Conservation (phyloP, 1,140 invertebrate species). For the Trialeurodes vaporariorum region DNA sequence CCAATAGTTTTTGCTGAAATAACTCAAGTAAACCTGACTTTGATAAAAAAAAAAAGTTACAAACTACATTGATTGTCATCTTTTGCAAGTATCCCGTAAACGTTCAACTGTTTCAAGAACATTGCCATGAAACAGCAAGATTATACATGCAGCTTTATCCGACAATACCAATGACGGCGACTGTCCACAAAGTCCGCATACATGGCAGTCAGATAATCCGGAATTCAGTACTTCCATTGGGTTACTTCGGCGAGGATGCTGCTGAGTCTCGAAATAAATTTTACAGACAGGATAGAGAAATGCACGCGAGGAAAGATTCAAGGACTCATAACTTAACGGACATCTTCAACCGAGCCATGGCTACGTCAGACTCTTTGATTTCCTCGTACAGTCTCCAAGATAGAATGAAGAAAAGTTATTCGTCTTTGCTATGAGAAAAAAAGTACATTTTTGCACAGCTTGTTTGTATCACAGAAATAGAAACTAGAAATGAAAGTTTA, state of each 20-base stretch:
- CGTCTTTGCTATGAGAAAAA: too few species aligned
- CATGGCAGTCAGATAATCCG: neutral
- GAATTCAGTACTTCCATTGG: neutral
- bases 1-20: constrained; percentile 25
- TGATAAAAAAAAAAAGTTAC: constrained; percentile 21
- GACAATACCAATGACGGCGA: neutral
- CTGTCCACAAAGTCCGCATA: neutral
- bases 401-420: neutral
- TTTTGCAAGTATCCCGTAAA: neutral
- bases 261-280: neutral
- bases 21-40: constrained; percentile 26
- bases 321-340: neutral
- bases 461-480: too few species aligned
- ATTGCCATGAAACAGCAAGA: neutral
- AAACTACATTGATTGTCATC: neutral
- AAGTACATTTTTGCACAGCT: too few species aligned
- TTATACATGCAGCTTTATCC: neutral
- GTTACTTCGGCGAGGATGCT: neutral
- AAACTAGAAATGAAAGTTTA: too few species aligned
- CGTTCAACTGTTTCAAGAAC: neutral
- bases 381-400: neutral
- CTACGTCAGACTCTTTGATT: neutral
- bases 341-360: neutral
- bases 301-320: neutral
- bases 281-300: neutral